Conservation (phyloP, 1,140 invertebrate species). For the Reticulitermes speratus region DNA sequence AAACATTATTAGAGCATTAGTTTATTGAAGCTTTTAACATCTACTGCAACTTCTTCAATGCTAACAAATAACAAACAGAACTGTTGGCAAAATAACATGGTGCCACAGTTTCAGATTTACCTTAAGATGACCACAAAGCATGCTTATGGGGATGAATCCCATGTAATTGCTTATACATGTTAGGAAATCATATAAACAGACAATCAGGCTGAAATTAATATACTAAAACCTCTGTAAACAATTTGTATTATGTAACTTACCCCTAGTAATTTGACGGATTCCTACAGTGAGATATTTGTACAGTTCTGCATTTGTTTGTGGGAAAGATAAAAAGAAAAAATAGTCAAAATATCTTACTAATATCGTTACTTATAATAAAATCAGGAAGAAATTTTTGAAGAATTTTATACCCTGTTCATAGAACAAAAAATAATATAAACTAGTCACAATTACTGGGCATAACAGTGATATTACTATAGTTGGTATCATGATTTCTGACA, state of each 20-base stretch:
- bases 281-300: constrained; percentile 41
- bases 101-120: not conserved
- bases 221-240: not conserved
- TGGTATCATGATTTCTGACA: too few relatives aligned
- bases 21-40: not conserved
- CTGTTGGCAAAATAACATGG: not conserved
- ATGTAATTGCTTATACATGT: not conserved
- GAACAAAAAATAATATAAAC: not conserved
- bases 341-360: constrained; percentile 17
- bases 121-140: not conserved
- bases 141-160: not conserved
- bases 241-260: not conserved
- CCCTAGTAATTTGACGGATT: constrained; percentile 37
- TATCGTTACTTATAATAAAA: not conserved
- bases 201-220: constrained; percentile 8
- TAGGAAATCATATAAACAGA: not conserved
- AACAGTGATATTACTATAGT: too few relatives aligned
- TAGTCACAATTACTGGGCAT: too few relatives aligned
- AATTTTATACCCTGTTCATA: not conserved
- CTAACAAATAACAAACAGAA: not conserved
- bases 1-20: not conserved
- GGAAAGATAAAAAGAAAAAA: constrained; percentile 25
- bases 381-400: not conserved
- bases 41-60: not conserved
- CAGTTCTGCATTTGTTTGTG: constrained; percentile 37